phyloP scores from a whole-genome alignment of 2,888 invertebrate genomes.

The Phortica okadai region DNA sequence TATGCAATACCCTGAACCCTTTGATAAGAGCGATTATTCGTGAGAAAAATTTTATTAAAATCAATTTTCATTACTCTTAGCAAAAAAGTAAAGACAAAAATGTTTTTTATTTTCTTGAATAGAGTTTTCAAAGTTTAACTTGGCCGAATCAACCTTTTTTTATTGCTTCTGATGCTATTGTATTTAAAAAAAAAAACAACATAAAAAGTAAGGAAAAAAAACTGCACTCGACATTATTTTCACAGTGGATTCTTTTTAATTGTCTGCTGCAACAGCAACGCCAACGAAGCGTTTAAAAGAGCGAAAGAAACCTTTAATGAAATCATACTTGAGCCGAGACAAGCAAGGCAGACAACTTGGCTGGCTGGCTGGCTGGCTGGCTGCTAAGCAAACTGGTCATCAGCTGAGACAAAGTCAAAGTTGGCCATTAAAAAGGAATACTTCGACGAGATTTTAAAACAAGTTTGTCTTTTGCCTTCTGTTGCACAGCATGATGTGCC shows the following conservation, averaged over 20 bases:
- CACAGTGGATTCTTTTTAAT: not conserved
- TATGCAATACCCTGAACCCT: too few species aligned
- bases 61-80: too few species aligned
- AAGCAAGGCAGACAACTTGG: not conserved
- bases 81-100: too few species aligned
- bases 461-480: not conserved
- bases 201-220: too few species aligned
- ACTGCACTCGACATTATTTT: conserved; percentile 10
- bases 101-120: too few species aligned
- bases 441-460: not conserved
- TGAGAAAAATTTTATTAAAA: too few species aligned
- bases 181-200: not conserved
- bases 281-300: not conserved
- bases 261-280: not conserved
- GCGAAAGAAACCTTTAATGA: not conserved
- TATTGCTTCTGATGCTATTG: not conserved
- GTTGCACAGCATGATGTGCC: not conserved
- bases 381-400: conserved; percentile 16
- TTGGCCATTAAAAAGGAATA: not conserved
- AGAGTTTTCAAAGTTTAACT: too few species aligned
- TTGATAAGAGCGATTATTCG: too few species aligned
- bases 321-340: not conserved
- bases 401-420: not conserved
- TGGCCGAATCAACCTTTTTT: not conserved
- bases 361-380: not conserved